phyloP scores from a whole-genome alignment of 2,888 invertebrate species.

The Oscheius sp. region DNA sequence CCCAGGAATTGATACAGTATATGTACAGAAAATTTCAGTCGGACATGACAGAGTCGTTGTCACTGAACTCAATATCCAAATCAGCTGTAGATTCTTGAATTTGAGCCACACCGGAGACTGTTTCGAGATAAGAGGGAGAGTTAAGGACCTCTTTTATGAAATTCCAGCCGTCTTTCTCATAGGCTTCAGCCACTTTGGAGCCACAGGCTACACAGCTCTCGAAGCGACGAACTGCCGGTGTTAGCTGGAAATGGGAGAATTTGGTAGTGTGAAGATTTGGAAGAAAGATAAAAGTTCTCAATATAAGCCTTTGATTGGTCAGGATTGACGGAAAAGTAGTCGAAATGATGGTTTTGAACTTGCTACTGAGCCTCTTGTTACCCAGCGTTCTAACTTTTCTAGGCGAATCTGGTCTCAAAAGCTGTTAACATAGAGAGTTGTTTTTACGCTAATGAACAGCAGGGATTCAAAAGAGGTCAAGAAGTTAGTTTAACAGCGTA shows the following conservation, averaged over 20 bases:
- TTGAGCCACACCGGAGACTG: slow-evolving; percentile 83
- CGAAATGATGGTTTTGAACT: no score
- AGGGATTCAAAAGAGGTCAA: no score
- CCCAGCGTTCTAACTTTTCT: no score
- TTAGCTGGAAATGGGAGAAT: slow-evolving; percentile 77
- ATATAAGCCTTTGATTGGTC: no score
- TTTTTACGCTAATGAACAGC: no score
- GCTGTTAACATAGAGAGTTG: no score
- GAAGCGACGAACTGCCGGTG: slow-evolving; percentile 88
- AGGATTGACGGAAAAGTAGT: no score
- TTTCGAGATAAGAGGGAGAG: slow-evolving; percentile 83
- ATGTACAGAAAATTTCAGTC: slow-evolving; percentile 24
- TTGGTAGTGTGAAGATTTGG: background rate
- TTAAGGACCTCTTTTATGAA: slow-evolving; percentile 73
- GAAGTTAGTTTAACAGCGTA: no score
- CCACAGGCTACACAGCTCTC: slow-evolving; percentile 94
- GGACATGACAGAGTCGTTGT: slow-evolving; percentile 41
- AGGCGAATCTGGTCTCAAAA: no score
- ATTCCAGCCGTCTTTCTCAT: slow-evolving; percentile 52
- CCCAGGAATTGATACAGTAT: background rate
- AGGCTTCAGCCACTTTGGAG: slow-evolving; percentile 70
- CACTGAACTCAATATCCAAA: slow-evolving; percentile 53
- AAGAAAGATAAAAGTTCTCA: background rate
- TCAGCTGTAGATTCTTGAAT: slow-evolving; percentile 74
- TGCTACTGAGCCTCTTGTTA: no score